These are phyloP conservation scores for Chondrilla cf. caribensis DNA, from an alignment of 37 sponge, comb jelly and placozoan genomes.

Conservation along the genomic window DNA sequence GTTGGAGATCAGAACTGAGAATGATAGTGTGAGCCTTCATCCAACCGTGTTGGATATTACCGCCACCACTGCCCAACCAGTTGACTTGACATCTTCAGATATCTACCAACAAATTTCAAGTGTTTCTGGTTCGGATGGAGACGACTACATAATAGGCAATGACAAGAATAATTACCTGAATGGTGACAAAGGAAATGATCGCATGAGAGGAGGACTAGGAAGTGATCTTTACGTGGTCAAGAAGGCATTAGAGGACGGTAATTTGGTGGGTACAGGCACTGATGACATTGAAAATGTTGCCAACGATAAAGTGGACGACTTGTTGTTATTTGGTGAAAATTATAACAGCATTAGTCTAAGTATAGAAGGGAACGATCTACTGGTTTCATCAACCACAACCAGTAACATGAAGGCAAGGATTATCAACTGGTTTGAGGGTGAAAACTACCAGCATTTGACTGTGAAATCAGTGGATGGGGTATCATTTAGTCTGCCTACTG, in stretches of 20 bases:
- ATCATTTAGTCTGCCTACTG: too few relatives aligned
- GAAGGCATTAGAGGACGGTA: too few relatives aligned
- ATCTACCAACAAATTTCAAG: too few relatives aligned
- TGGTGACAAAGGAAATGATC: constrained; percentile 27
- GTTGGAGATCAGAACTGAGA: too few relatives aligned
- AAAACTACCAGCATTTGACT: neutral
- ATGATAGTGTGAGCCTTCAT: too few relatives aligned
- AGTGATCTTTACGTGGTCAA: constrained; percentile 30
- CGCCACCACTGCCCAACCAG: too few relatives aligned
- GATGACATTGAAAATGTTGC: constrained; percentile 22
- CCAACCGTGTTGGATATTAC: too few relatives aligned
- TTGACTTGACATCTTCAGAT: too few relatives aligned
- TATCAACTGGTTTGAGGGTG: constrained; percentile 10
- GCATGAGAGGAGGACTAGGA: constrained; percentile 17
- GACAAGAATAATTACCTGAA: constrained; percentile 20
- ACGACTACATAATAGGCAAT: constrained; percentile 26
- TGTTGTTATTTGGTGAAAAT: neutral
- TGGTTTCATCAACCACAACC: neutral
- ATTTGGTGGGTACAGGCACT: constrained; percentile 4
- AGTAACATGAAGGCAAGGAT: neutral
- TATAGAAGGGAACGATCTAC: neutral
- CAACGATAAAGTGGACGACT: constrained; percentile 2
- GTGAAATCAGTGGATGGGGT: neutral
- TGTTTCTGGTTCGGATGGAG: constrained; percentile 7
- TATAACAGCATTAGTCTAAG: neutral